These are phyloP conservation scores for Danio jaintianensis DNA, from an alignment of 2,797 vertebrate genomes.

Conservation along the genomic window DNA sequence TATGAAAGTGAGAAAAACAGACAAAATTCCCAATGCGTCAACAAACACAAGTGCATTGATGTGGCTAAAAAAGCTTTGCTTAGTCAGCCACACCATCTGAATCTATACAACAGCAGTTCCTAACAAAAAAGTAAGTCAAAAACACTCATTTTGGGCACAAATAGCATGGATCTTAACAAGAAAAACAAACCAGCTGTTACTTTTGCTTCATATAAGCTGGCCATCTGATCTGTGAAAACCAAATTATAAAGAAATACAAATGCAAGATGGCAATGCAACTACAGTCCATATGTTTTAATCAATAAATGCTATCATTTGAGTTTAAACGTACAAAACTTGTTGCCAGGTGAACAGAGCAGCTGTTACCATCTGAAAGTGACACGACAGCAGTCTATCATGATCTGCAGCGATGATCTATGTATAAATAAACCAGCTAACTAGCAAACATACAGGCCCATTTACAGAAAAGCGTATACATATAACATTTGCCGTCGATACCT, in stretches of 20 bases:
- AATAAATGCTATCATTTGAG: background rate
- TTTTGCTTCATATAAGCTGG: background rate
- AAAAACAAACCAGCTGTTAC: background rate
- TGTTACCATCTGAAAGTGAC: conserved; percentile 56
- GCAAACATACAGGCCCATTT: conserved; percentile 38
- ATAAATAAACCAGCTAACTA: conserved; percentile 30
- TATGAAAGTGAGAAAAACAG: conserved; percentile 59
- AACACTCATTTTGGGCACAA: background rate
- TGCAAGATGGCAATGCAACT: background rate
- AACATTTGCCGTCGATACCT: conserved; percentile 79
- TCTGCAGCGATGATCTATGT: conserved; percentile 49
- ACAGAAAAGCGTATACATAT: conserved; percentile 6
- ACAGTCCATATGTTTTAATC: background rate
- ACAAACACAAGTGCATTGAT: conserved; percentile 22
- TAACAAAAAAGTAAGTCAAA: background rate
- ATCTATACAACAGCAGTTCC: background rate
- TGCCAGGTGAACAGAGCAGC: background rate
- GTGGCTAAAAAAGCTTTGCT: conserved; percentile 39
- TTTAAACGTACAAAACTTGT: background rate
- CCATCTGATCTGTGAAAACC: background rate
- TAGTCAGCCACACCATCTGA: conserved; percentile 61
- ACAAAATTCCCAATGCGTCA: conserved; percentile 20
- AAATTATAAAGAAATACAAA: background rate
- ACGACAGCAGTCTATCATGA: conserved; percentile 60
- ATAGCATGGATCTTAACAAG: background rate